These are phyloP conservation scores for Polyommatus iphigenia DNA, from an alignment of 2,888 invertebrate species.

Conservation along the genomic window DNA sequence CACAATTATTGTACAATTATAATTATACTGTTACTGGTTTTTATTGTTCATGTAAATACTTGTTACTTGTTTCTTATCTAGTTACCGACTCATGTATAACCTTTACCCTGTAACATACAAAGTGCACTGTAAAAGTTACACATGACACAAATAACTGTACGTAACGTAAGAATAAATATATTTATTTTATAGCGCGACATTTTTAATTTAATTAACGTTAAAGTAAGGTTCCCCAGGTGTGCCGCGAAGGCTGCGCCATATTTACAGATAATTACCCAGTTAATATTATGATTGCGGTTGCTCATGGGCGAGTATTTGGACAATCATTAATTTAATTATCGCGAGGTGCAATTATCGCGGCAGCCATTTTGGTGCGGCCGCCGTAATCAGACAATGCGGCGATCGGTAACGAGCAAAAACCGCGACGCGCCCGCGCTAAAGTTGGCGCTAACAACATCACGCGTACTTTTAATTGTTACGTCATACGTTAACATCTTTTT, in stretches of 20 bases:
- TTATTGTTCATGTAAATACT: background rate
- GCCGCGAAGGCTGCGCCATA: background rate
- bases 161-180: slow-evolving; percentile 1
- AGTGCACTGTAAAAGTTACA: background rate
- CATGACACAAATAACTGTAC: background rate
- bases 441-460: slow-evolving; percentile 11
- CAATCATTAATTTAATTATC: slow-evolving; percentile 21
- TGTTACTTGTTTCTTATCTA: background rate
- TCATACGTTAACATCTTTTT: background rate
- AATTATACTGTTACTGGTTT: background rate
- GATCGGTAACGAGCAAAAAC: slow-evolving; percentile 29
- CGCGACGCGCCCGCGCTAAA: slow-evolving; percentile 5
- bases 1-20: background rate
- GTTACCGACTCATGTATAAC: background rate
- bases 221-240: slow-evolving; percentile 1
- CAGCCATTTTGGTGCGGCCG: background rate
- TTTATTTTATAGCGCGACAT: slow-evolving; percentile 20
- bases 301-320: slow-evolving; percentile 9
- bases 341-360: background rate
- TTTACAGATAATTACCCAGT: slow-evolving; percentile 9
- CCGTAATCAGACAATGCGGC: slow-evolving; percentile 16
- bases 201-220: slow-evolving; percentile 1
- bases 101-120: background rate
- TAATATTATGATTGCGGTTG: slow-evolving; percentile 16
- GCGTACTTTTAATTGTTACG: background rate